These are phyloP conservation scores for Bos indicus DNA, from an alignment of 2,113 vertebrate species.

Conservation along the genomic window DNA sequence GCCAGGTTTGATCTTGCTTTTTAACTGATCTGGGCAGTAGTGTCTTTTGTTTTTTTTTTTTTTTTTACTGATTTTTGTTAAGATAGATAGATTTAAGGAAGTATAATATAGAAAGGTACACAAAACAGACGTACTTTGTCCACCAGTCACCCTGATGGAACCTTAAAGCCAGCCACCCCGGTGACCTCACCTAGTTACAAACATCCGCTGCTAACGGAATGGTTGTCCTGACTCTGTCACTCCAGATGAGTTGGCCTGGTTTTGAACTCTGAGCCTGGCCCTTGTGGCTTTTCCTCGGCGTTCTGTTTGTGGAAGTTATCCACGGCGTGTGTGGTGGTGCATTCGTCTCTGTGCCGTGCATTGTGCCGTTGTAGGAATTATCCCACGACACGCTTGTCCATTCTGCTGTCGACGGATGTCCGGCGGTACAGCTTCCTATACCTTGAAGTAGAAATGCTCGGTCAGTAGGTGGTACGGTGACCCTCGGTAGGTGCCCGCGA, in stretches of 20 bases:
- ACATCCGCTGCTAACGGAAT: neutral
- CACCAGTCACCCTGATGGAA: neutral
- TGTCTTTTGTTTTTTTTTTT: neutral
- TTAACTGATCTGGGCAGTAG: neutral
- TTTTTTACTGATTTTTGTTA: neutral
- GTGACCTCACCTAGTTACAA: neutral
- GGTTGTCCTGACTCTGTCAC: neutral
- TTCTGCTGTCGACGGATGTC: neutral
- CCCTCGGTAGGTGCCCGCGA: neutral
- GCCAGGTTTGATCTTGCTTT: neutral
- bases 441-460: neutral
- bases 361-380: rapidly evolving
- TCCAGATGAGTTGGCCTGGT: neutral
- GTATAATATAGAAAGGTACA: neutral
- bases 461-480: neutral
- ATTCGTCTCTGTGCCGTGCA: neutral
- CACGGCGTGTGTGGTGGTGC: too few species aligned
- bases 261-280: neutral
- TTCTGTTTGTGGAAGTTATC: neutral
- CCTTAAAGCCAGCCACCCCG: neutral
- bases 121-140: neutral
- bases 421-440: neutral
- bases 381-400: neutral
- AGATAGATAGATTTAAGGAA: neutral
- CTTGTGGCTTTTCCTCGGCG: neutral